phyloP scores from a whole-genome alignment of 2,113 vertebrate genomes.

The Nothobranchius furzeri region DNA sequence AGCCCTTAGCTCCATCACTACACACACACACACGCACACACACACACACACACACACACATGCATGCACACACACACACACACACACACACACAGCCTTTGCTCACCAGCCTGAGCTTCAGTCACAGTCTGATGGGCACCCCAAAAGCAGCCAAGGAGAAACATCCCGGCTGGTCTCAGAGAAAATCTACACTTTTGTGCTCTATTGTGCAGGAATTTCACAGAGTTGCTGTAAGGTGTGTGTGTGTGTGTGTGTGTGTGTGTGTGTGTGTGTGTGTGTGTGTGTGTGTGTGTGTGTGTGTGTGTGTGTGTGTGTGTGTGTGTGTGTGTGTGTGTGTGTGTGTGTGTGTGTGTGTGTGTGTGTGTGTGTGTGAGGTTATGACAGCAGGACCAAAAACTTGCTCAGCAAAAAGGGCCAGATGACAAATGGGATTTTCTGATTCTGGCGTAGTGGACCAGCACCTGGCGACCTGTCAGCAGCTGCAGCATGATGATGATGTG shows the following conservation, averaged over 20 bases:
- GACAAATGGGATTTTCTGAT: slow-evolving; percentile 10
- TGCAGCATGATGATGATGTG: too few species aligned
- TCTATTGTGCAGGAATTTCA: slow-evolving; percentile 12
- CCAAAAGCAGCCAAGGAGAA: slow-evolving; percentile 46
- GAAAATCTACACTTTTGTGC: slow-evolving; percentile 43
- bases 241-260: not conserved
- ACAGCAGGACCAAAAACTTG: slow-evolving; percentile 7
- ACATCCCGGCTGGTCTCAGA: slow-evolving; percentile 27
- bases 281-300: too few species aligned
- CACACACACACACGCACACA: too few species aligned
- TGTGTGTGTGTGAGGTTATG: too few species aligned
- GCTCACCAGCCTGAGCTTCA: slow-evolving; percentile 8
- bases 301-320: too few species aligned
- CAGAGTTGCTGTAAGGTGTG: not conserved
- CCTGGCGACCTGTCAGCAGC: not conserved
- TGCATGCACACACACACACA: too few species aligned
- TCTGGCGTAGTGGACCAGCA: slow-evolving; percentile 12
- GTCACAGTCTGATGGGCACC: slow-evolving; percentile 67
- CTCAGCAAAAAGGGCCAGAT: slow-evolving; percentile 2
- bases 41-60: too few species aligned
- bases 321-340: too few species aligned
- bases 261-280: too few species aligned
- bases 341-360: too few species aligned
- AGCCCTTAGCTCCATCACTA: not conserved
- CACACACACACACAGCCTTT: not conserved